Base-by-base conservation (phyloP, 2,113 vertebrate genomes). In the Sprattus sprattus region DNA sequence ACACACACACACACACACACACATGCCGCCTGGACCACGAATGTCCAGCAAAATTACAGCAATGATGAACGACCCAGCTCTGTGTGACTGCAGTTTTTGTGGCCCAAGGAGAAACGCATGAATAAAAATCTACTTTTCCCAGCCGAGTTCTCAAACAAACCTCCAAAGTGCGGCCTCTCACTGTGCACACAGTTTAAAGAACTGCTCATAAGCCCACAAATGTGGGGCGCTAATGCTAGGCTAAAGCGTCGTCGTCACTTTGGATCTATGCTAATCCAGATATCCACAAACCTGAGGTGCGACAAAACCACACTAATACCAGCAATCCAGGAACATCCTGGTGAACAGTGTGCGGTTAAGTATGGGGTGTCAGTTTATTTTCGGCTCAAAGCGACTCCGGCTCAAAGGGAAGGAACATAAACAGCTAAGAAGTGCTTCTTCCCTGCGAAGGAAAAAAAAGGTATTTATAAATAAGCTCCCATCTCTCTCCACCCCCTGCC, bases 401-500 rank as follows among this genome's bases (percentile, higher is more conserved):
- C 89, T 92, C 86, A 93, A 91, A 91, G 81, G 45, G 39, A 83
- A 85, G 86, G 86, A 87, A 89, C 88, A 91, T 88, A 88, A 89
- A 91, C 86, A 86, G 83, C 89, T 54, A 75, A 82, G 82, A 78
- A 78, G 71, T 39, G 71, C 71, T 39, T 39, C 28, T 39, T 4
- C 32, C 28, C 71, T 18, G 71, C 25, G 60, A 39, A 39, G 44
- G 60, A 39, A 39, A 78, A 78, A 78, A 39, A 78, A 83, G 85
- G 85, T 90, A 89, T 89, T 92, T 90, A 88, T 89, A 90, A 87
- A 91, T 88, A 75, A 85, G 89, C 88, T 88, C 86, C 88, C 86
- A 87, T 85, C 82, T 87, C 82, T 87, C 57, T 81, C 88, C 86
- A 78, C 88, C 87, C 87, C 83, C 87, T 84, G 85, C 86, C 88